Conservation (phyloP, 2,113 vertebrate genomes). For the Alaudala cheleensis region DNA sequence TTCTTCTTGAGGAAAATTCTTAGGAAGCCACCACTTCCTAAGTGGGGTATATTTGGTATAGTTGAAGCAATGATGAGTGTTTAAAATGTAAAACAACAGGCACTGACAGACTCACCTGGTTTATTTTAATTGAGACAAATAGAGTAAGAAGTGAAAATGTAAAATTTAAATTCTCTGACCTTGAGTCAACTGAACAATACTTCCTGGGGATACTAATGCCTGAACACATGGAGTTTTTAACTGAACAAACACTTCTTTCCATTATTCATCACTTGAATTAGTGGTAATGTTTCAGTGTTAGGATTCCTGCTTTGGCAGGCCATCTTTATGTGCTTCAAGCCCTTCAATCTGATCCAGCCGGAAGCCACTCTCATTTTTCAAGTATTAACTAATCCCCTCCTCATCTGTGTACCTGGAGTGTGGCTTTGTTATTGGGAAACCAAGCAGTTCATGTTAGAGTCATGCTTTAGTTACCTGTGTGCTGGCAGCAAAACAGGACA, state of each 20-base stretch:
- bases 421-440: neutral
- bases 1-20: neutral
- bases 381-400: rapidly evolving
- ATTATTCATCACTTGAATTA: neutral
- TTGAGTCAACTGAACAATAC: neutral
- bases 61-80: neutral
- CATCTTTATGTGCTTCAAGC: neutral
- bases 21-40: rapidly evolving
- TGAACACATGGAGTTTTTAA: neutral
- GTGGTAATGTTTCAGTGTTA: neutral
- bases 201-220: neutral
- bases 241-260: neutral
- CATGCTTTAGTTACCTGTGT: neutral
- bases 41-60: neutral
- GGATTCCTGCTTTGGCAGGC: neutral
- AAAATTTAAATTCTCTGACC: neutral
- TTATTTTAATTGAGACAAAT: neutral
- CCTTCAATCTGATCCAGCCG: neutral
- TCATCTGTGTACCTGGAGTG: rapidly evolving
- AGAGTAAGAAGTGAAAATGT: neutral
- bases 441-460: neutral
- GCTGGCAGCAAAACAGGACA: neutral
- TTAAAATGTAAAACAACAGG: neutral
- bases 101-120: neutral
- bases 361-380: neutral